These are phyloP conservation scores for Drosophila mauritiana DNA, from an alignment of 1,140 invertebrate species.

Conservation along the genomic window DNA sequence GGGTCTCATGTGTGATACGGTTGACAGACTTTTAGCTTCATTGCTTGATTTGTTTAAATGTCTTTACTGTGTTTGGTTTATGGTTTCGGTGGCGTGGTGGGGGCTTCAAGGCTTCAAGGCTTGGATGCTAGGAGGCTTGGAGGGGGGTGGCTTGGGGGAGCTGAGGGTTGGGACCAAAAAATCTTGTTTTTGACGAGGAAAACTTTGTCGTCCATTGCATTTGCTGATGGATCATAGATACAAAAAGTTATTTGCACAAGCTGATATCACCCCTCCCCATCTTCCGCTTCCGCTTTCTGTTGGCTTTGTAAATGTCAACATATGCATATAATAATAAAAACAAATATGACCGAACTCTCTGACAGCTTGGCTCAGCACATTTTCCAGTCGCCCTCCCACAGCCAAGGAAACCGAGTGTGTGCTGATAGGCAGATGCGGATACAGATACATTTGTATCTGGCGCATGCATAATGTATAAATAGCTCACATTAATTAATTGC, in stretches of 20 bases:
- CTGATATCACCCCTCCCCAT: constrained; percentile 35
- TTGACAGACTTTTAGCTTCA: constrained; percentile 80
- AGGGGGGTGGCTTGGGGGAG: not conserved
- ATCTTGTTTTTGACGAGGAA: constrained; percentile 77
- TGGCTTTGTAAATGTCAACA: constrained; percentile 77
- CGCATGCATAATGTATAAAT: constrained; percentile 71
- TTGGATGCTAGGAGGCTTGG: not conserved
- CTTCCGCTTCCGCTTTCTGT: not conserved
- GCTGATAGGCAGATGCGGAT: constrained; percentile 46
- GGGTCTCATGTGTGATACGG: constrained; percentile 66
- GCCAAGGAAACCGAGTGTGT: not conserved
- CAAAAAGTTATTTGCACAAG: constrained; percentile 76
- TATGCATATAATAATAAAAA: constrained; percentile 82
- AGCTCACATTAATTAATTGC: constrained; percentile 80
- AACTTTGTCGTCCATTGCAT: constrained; percentile 76
- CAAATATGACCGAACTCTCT: constrained; percentile 76
- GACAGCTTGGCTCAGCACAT: constrained; percentile 77
- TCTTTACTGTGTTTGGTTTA: constrained; percentile 82
- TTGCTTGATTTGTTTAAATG: constrained; percentile 82
- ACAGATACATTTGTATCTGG: constrained; percentile 63
- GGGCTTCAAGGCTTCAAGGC: not conserved
- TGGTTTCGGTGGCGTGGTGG: constrained; percentile 51
- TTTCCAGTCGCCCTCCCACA: constrained; percentile 11
- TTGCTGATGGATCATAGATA: constrained; percentile 80
- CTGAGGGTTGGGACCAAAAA: constrained; percentile 55